Evolutionary conservation across 1,140 invertebrate species (phyloP), one percentile per base, ranked within the genome.

Genomic region (Spodoptera frugiperda): DNA sequence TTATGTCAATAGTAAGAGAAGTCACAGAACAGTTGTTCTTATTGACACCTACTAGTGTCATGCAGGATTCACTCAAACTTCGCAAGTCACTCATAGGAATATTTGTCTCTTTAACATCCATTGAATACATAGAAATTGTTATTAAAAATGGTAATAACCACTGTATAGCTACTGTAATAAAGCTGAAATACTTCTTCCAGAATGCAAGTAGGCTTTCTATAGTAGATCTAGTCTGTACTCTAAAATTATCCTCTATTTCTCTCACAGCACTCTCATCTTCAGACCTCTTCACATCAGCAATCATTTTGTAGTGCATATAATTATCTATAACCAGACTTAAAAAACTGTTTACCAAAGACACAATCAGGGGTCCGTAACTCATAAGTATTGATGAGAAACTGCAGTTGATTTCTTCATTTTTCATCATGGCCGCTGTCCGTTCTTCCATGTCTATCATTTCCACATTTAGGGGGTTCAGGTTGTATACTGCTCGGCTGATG

Each of bases 331-430:
- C 77, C 0, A 92, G 80, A 11, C 85, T 89, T 30, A 93, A 51
- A 78, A 94, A 93, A 77, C 90, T 93, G 54, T 94, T 94, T 0
- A 94, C 89, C 53, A 93, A 78, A n/a, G 92, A 89, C 21, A 91
- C 79, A 19, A 93, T 85, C 17, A 93, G 68, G 11, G 91, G 91
- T 53, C 92, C 91, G 74, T 91, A 93, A 30, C 88, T 86, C 59
- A 92, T 76, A 25, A 94, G 77, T n/a, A 92, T 73, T 30, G 87
- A 82, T n/a, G 75, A 51, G 61, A 89, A 89, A 39, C 83, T 83
- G 77, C 93, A 94, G 53, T 83, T 53, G 14, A 81, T 74, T 48
- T 59, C 54, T 15, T 57, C 51, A 55, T 10, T 12, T 30, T 73
- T 81, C 49, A 70, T 55, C 8, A 63, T 44, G 19, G 81, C 83